Base-by-base conservation (phyloP, 2,888 invertebrate genomes). In the Drosophila heteroneura region DNA sequence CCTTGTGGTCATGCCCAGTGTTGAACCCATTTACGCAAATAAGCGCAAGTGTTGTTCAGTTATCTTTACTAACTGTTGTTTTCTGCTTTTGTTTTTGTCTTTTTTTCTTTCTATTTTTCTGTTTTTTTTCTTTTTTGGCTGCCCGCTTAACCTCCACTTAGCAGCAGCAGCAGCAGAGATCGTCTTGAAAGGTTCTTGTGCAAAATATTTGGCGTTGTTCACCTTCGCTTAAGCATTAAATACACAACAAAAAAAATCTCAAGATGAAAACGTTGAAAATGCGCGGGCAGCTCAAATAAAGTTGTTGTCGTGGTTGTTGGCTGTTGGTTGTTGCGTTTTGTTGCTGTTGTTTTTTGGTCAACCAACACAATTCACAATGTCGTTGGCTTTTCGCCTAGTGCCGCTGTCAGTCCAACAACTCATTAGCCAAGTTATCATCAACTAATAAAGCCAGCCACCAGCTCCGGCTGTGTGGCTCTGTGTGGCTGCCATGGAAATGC, bases 381-480 rank as follows among this genome's bases (percentile, higher is more conserved):
- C 85, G 72, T 85, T 72, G 74, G 77, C 81, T 76, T 77, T 71
- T 75, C 79, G 74, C 79, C 70, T 74, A 74, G 88, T 74, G 58
- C 68, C 66, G 70, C 81, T 57, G 75, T 66, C 79, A 70, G 79
- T 68, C 54, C 69, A 73, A 53, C 86, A 86, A 77, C 89, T 89
- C 89, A 89, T 87, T 87, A 87, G 87, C 85, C 85, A 87, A 79
- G 87, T 83, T 87, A 87, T 87, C 85, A 89, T 85, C 83, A 89
- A 77, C 89, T 87, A 82, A 89, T 89, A 83, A 86, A 89, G 79
- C 76, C 69, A 70, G 49, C 72, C 74, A 70, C 71, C 44, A 79
- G 41, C 66, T 66, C 44, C 69, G 59, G 66, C 37, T 37, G 28
- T 37, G 44, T 41, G 62, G 44, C 62, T 61, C 37, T 37, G 28